Conservation (phyloP, 2,888 invertebrate species). For the Xiphydria camelus region DNA sequence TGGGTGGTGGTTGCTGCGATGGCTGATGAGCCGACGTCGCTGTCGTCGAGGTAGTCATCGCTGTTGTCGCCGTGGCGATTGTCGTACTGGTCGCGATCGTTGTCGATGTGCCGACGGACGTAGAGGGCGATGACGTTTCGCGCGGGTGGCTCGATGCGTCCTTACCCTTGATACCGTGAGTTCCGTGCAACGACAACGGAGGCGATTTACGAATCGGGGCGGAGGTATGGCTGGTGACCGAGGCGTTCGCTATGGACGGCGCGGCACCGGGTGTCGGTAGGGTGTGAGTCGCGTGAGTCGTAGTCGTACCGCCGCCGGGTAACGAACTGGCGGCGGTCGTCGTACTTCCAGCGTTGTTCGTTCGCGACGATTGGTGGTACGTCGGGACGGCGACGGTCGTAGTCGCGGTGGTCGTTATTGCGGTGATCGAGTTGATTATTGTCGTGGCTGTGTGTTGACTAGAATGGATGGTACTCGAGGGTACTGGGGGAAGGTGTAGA, state of each 20-base stretch:
- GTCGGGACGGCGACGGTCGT: conserved; percentile 32
- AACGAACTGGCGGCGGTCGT: conserved; percentile 57
- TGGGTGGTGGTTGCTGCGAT: conserved; percentile 26
- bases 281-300: conserved; percentile 39
- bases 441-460: conserved; percentile 49
- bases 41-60: conserved; percentile 4
- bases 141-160: conserved; percentile 23
- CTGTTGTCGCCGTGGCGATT: conserved; percentile 18
- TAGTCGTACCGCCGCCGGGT: conserved; percentile 59
- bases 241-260: conserved; percentile 25
- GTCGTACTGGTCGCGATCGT: conserved; percentile 21
- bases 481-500: conserved; percentile 42
- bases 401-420: conserved; percentile 17
- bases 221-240: conserved; percentile 25
- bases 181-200: conserved; percentile 24
- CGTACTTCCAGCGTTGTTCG: conserved; percentile 62
- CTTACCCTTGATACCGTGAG: conserved; percentile 29
- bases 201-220: conserved; percentile 33
- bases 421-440: conserved; percentile 35
- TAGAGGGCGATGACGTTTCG: conserved; percentile 12
- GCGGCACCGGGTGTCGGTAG: conserved; percentile 29
- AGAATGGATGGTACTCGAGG: conserved; percentile 49
- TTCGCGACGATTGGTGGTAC: conserved; percentile 52
- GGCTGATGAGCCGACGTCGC: background rate
- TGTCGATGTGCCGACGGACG: conserved; percentile 15